Conservation (phyloP, 2,113 vertebrate genomes). For the Muntiacus muntjak region DNA sequence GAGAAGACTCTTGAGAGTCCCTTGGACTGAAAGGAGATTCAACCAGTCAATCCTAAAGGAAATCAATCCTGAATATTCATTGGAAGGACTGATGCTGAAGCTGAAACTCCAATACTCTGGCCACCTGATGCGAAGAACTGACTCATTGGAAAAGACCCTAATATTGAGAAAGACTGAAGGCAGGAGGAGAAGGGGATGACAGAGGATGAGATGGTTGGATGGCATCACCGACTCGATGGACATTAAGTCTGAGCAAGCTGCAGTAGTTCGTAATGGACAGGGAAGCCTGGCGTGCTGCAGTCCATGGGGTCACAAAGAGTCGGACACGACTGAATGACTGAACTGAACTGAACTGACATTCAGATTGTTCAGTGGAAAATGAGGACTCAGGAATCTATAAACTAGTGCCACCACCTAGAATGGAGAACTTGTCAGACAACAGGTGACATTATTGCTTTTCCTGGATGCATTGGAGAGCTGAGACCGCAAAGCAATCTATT, state of each 20-base stretch:
- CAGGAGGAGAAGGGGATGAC: neutral
- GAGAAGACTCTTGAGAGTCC: neutral
- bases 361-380: too few relatives aligned
- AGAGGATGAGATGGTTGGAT: neutral
- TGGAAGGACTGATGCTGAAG: neutral
- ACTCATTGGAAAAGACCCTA: neutral
- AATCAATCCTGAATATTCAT: neutral
- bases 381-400: neutral
- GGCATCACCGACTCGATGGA: neutral
- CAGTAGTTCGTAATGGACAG: neutral
- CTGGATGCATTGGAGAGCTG: neutral
- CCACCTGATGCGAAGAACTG: neutral
- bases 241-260: neutral
- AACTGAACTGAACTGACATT: neutral
- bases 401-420: neutral
- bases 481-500: neutral
- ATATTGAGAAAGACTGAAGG: neutral
- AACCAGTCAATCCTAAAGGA: neutral
- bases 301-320: neutral
- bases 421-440: neutral
- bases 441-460: neutral
- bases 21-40: neutral
- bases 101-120: neutral
- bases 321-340: fast-evolving
- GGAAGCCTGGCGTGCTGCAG: neutral